Base-by-base conservation (phyloP, 92 coral and sea anemone genomes). In the Phymanthus crucifer region DNA sequence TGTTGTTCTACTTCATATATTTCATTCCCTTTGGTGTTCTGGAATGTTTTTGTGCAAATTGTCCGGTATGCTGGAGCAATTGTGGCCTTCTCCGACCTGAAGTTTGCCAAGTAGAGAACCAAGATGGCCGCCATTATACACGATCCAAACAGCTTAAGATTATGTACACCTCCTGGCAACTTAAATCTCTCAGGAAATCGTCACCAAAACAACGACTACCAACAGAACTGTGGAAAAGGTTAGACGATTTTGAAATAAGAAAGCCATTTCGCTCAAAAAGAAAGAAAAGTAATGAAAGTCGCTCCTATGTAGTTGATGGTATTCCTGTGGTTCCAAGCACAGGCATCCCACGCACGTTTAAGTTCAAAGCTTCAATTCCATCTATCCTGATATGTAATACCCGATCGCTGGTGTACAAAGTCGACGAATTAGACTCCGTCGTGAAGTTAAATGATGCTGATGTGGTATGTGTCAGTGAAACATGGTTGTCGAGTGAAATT, bases 391-490 rank as follows among this genome's bases (percentile, higher is more conserved):
- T 71, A 34, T 71, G 85, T 72, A 81, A 81, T 83, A 65, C 58
- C 31, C 74, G 77, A 34, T 74, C 89, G 27, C 47, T 78, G 52
- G 40, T 38, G 21, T 52, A 70, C 32, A 83, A 83, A 70, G 66
- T 78, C 14, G 91, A 87, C 68, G 89, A 88, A 77, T 65, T 88
- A 40, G 92, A 84, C 37, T 75, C 80, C 32, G 77, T 88, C 33
- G 79, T 65, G 5, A 40, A 70, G 27, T 27, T 29, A 19, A 88
- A 88, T 70, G 56, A 52, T 48, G 81, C 64, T 32, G 92, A 84
- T 68, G 45, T 77, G 45, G 75, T 77, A 26, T 83, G 88, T n/a
- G n/a, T n/a, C 35, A 80, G 88, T 35, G 86, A 88, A 77, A 79
- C 92, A 33, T 88, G 88, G 88, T 78, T 88, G 27, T 73, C 85